Percentiles rank a stretch among this genome's conserved stretches.
Evolutionary conservation across 2,797 vertebrate genomes (phyloP).

Genomic region (Sphenopsis melanotis): DNA sequence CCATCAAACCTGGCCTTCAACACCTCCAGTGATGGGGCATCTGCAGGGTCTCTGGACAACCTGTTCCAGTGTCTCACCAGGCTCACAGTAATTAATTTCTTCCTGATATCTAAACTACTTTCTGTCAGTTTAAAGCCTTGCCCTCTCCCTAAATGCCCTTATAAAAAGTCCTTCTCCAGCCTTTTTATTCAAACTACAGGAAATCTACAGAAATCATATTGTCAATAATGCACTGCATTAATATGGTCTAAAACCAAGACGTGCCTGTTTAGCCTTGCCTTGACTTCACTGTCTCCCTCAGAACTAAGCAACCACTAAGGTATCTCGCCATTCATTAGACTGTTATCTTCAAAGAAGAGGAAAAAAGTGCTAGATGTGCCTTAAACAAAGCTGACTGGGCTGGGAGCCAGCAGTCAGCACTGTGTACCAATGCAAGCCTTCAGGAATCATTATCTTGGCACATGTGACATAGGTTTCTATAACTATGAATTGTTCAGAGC

Average conservation of each 20-base stretch:
- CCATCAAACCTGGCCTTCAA: neutral
- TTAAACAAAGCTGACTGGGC: neutral
- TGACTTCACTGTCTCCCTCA: neutral
- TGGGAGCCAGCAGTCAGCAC: neutral
- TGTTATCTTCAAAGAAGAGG: neutral
- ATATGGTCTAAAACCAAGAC: neutral
- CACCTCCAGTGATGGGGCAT: neutral
- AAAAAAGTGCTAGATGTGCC: neutral
- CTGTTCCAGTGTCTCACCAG: neutral
- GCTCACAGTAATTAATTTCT: neutral
- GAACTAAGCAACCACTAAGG: neutral
- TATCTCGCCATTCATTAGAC: neutral
- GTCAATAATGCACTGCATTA: neutral
- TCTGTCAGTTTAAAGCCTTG: neutral
- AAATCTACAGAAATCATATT: neutral
- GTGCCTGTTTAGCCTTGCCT: neutral
- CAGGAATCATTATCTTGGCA: neutral
- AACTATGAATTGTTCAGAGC: neutral
- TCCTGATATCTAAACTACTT: neutral
- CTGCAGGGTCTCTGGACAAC: neutral
- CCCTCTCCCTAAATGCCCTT: neutral
- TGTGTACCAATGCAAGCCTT: neutral
- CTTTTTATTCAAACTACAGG: neutral
- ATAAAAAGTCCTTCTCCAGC: neutral
- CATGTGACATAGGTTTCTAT: neutral